Conservation (phyloP, 2,113 vertebrate species). For the Neodontobutis hainanensis region DNA sequence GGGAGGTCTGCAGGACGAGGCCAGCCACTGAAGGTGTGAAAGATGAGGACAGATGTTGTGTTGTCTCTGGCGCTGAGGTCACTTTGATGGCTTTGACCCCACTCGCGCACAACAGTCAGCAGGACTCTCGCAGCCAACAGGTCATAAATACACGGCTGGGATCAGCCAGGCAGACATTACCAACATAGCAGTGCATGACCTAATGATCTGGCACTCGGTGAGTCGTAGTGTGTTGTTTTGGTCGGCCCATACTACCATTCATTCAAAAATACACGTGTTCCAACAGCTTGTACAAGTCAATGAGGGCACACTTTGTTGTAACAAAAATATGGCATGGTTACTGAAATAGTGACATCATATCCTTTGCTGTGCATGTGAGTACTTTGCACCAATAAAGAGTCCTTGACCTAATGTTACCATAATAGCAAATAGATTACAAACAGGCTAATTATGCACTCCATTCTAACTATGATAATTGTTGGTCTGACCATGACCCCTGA, state of each 20-base stretch:
- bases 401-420: conserved; percentile 40
- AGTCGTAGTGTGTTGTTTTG: conserved; percentile 50
- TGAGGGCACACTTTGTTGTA: not conserved
- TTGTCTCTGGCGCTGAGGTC: conserved; percentile 72
- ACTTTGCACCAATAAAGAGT: conserved; percentile 23
- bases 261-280: conserved; percentile 45
- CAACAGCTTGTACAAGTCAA: conserved; percentile 14
- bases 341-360: conserved; percentile 1
- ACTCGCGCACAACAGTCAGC: conserved; percentile 62
- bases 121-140: conserved; percentile 66
- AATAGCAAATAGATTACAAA: conserved; percentile 48
- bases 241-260: conserved; percentile 57
- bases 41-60: conserved; percentile 76
- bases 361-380: not conserved
- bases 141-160: conserved; percentile 76
- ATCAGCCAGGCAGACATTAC: conserved; percentile 76
- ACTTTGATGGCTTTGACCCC: conserved; percentile 78
- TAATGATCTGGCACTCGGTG: conserved; percentile 72
- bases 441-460: conserved; percentile 53
- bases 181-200: conserved; percentile 69
- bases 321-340: not conserved
- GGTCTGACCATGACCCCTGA: conserved; percentile 53
- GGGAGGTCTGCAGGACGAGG: conserved; percentile 65
- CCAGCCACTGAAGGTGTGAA: conserved; percentile 72
- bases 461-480: conserved; percentile 51